phyloP scores from a whole-genome alignment of 2,113 vertebrate genomes.

The Triplophysa tibetana region DNA sequence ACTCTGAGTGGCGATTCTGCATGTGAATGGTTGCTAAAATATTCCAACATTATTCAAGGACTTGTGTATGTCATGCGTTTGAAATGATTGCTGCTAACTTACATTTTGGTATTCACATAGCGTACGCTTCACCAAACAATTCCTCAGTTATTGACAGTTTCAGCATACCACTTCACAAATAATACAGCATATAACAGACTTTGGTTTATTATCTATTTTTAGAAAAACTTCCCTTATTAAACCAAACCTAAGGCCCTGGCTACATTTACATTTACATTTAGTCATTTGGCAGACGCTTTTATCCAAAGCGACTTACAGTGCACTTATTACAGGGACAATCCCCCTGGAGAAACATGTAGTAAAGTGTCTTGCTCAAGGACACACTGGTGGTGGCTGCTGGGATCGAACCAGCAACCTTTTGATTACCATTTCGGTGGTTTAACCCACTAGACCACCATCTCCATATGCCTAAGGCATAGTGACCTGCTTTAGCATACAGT shows the following conservation, averaged over 20 bases:
- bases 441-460: too few species aligned
- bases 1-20: neutral
- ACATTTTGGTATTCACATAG: neutral
- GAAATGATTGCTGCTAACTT: too few species aligned
- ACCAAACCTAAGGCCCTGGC: slow-evolving; percentile 32
- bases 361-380: too few species aligned
- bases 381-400: too few species aligned
- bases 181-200: neutral
- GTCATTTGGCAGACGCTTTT: too few species aligned
- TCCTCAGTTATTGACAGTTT: neutral
- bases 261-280: too few species aligned
- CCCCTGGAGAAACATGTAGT: too few species aligned
- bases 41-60: neutral
- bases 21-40: neutral
- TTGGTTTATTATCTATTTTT: slow-evolving; percentile 25
- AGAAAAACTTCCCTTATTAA: slow-evolving; percentile 20
- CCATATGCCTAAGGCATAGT: slow-evolving; percentile 16
- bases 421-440: too few species aligned
- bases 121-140: neutral
- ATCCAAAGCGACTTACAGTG: too few species aligned
- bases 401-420: too few species aligned
- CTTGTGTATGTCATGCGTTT: neutral
- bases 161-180: neutral
- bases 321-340: too few species aligned
- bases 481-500: slow-evolving; percentile 1